Evolutionary conservation across 2,113 vertebrate genomes (phyloP), one percentile per base, ranked within the genome.

Genomic region (Pygoscelis antarcticus): DNA sequence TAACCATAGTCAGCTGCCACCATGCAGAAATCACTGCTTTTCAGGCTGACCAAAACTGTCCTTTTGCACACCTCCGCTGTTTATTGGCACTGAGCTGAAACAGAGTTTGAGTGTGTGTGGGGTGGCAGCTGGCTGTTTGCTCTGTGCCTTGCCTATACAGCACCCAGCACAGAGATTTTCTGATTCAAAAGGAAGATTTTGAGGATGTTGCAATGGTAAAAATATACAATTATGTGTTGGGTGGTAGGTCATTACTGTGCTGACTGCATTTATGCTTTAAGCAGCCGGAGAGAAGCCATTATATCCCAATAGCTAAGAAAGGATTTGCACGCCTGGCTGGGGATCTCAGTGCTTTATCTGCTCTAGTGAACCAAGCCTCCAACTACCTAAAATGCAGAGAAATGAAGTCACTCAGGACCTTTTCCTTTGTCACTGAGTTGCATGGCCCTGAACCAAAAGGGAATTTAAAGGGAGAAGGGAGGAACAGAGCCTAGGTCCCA

Each of bases 291-390:
- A 95, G 87, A 97, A 97, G 95, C 91, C 95, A 84, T 52, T 91
- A 82, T 87, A 96, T 97, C 95, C 94, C 89, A 82, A 92, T 42
- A 89, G 94, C 94, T 94, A 94, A 96, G 97, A 91, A 96, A 95
- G 89, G 97, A 95, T 97, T 97, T 96, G 87, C 78, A 96, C n/a
- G 87, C 95, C 70, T 94, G 89, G 49, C 87, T 94, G 87, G 62
- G 75, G 71, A 96, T 97, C 93, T 95, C 87, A 74, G 91, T 87
- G 89, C 54, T 94, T 97, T 97, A 97, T 95, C 70, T 95, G 89
- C 94, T 96, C 94, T 94, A 97, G 58, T 95, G 91, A 97, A 96
- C 89, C 81, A 96, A 96, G 65, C 75, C 66, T 96, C 44, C 69
- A 89, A 16, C 81, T 89, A 61, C 64, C 83, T 85, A 64, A 93